A percentile compares a stretch with the other conserved stretches of the same genome.
Evolutionary conservation across 2,797 vertebrate genomes (phyloP).

Genomic region (Loris lydekkerianus): DNA sequence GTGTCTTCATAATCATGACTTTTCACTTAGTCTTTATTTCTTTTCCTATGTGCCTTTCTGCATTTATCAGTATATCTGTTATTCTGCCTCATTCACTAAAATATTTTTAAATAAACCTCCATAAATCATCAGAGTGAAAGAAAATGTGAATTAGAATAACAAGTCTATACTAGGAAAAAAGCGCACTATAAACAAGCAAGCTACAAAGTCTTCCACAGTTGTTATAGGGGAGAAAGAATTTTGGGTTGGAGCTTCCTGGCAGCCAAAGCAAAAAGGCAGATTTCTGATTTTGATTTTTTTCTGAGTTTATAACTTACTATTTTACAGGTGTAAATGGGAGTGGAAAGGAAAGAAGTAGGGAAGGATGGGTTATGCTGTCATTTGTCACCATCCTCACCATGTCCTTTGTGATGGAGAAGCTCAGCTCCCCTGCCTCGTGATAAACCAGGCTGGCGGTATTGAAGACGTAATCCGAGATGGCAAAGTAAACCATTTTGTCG

Average conservation of each 20-base stretch:
- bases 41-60: not conserved
- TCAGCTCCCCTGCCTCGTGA: conserved; percentile 76
- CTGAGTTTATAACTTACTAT: not conserved
- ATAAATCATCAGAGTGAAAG: not conserved
- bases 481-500: conserved; percentile 88
- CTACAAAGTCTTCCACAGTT: not conserved
- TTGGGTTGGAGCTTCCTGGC: conserved; percentile 38
- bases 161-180: not conserved
- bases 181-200: not conserved
- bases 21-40: conserved; percentile 22
- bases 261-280: conserved; percentile 27
- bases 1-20: conserved; percentile 37
- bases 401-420: conserved; percentile 85
- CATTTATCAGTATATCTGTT: not conserved
- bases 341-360: not conserved
- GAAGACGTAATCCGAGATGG: conserved; percentile 88
- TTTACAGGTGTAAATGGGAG: not conserved
- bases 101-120: not conserved
- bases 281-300: conserved; percentile 4
- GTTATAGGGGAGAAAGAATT: conserved; percentile 35
- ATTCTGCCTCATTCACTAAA: conserved; percentile 37
- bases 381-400: conserved; percentile 81
- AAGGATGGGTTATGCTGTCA: not conserved
- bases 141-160: conserved; percentile 26
- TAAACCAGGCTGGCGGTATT: conserved; percentile 86